A percentile compares a stretch with the other conserved stretches of the same genome.
Conservation (phyloP, 2,113 vertebrate species). For the Peromyscus polionotus region DNA sequence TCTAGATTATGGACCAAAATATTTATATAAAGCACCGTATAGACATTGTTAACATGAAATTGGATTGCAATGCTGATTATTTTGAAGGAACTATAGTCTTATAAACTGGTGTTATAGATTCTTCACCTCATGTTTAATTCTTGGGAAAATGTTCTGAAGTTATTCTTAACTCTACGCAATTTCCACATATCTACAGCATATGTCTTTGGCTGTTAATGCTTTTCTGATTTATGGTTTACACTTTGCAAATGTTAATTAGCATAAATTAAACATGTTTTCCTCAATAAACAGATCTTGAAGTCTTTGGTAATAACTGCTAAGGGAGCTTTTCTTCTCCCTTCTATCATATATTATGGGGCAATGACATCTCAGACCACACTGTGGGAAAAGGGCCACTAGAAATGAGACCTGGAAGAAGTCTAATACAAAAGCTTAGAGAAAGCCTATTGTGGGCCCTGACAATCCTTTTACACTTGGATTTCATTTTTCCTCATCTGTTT, state of each 20-base stretch:
- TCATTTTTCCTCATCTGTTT: not conserved
- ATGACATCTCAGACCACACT: slow-evolving; percentile 17
- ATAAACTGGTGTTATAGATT: not conserved
- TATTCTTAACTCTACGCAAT: not conserved
- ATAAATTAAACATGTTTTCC: slow-evolving; percentile 47
- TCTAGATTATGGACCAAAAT: not conserved
- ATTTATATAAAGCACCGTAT: not conserved
- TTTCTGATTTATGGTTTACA: slow-evolving; percentile 28
- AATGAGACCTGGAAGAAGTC: not conserved
- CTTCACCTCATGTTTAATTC: not conserved
- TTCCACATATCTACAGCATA: not conserved
- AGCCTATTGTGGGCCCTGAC: not conserved
- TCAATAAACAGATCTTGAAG: slow-evolving; percentile 32
- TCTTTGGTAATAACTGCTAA: not conserved
- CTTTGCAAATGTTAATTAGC: slow-evolving; percentile 64
- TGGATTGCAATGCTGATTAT: not conserved
- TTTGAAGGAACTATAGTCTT: not conserved
- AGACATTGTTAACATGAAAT: not conserved
- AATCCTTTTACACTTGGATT: not conserved
- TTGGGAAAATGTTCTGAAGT: slow-evolving; percentile 34
- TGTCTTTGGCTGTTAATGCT: slow-evolving; percentile 8
- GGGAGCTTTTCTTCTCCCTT: not conserved
- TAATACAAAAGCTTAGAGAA: not conserved
- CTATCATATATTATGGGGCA: not conserved
- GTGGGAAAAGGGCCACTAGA: slow-evolving; percentile 17